Base-by-base conservation (phyloP, 2,113 vertebrate species). In the Arenaria interpres region DNA sequence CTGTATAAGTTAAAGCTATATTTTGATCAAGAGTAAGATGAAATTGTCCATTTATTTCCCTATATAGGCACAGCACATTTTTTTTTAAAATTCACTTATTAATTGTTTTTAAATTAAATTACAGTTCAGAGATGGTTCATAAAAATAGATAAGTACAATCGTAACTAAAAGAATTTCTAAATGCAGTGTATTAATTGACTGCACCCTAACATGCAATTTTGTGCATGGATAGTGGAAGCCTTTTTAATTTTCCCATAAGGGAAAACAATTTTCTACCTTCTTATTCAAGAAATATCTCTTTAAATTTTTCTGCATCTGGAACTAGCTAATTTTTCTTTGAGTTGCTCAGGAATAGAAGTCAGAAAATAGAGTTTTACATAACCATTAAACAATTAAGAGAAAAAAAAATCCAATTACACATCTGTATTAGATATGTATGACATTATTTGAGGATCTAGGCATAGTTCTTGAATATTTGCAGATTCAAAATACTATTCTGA, bases 21-120 rank as follows among this genome's bases (percentile, higher is more conserved):
- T 85, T 83, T 90, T 85, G 8, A 51, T 79, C 53, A 76, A 60
- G 20, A 88, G 37, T 45, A 64, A 79, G 53, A 46, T 2, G 2
- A n/a, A 78, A 79, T 28, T 85, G 30, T 22, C 10, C 41, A 9
- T 41, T 78, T 43, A 7, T 78, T 93, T 72, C 15, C 22, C 6
- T 3, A 0, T 41, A 35, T 22, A 59, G 24, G 9, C 0, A 0
- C 24, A 69, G 7, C 21, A 35, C 15, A 57, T 20, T 12, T 7
- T 30, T 54, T 80, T 60, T 67, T 30, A 67, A 41, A 67, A 46
- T 63, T 82, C 8, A 56, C 2, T 59, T 92, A 37, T 16, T 9
- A 59, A 48, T 21, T 78, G 12, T 27, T 94, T 69, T 63, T 28
- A 41, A 74, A 90, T 68, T 90, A 72, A 75, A 68, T 50, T 82